These are phyloP conservation scores for Suricata suricatta DNA, from an alignment of 2,113 vertebrate species.

Conservation along the genomic window DNA sequence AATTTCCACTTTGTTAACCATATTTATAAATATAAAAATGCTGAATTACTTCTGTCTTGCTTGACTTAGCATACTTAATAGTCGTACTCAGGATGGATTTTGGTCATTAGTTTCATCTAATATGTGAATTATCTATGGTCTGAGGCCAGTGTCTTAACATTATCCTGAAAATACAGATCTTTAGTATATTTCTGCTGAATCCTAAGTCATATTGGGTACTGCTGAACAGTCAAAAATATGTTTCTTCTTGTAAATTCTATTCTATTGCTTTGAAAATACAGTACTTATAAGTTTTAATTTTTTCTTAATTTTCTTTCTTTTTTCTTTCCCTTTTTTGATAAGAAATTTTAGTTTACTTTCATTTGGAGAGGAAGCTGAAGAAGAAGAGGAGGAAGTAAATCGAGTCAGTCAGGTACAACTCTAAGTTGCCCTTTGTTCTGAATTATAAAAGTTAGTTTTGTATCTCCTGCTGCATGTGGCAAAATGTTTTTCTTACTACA, in stretches of 20 bases:
- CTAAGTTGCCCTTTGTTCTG: not conserved
- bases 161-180: not conserved
- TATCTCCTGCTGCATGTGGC: not conserved
- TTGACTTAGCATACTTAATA: not conserved
- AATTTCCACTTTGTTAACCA: constrained; percentile 17
- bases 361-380: constrained; percentile 98
- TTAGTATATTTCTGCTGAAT: not conserved
- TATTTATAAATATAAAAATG: constrained; percentile 26
- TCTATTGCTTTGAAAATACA: constrained; percentile 26
- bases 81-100: not conserved
- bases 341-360: constrained; percentile 98
- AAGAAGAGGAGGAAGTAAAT: constrained; percentile 96
- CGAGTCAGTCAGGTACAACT: constrained; percentile 95
- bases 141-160: not conserved
- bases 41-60: constrained; percentile 40
- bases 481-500: not conserved
- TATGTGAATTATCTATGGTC: not conserved
- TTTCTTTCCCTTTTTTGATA: constrained; percentile 38
- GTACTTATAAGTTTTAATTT: constrained; percentile 51
- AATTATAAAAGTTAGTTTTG: not conserved
- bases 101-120: constrained; percentile 26
- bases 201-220: not conserved
- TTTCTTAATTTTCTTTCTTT: constrained; percentile 22
- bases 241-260: constrained; percentile 31
- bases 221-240: not conserved